Conservation (phyloP, 2,888 invertebrate species). For the Rhyacophila evoluta region DNA sequence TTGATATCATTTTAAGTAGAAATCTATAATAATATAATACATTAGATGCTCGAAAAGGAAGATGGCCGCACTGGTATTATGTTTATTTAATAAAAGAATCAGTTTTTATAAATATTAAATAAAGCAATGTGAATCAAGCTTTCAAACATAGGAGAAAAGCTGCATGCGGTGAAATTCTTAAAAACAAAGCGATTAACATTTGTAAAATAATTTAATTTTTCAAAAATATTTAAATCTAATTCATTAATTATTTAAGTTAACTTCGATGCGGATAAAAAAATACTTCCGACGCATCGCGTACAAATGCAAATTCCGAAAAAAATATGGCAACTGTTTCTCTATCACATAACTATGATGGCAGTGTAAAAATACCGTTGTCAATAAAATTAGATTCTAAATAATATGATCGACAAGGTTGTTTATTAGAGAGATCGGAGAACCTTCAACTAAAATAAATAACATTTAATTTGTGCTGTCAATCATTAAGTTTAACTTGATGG, state of each 20-base stretch:
- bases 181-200: background rate
- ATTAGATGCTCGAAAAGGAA: background rate
- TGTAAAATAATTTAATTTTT: too few species aligned
- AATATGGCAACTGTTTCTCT: slow-evolving; percentile 3
- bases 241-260: too few species aligned
- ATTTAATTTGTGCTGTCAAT: background rate
- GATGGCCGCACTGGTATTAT: background rate
- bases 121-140: background rate
- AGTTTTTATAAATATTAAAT: background rate
- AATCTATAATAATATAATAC: background rate
- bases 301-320: slow-evolving; percentile 1
- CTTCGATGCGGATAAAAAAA: too few species aligned
- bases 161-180: background rate
- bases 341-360: slow-evolving; percentile 13
- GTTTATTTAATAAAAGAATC: background rate
- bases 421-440: background rate
- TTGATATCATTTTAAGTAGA: background rate
- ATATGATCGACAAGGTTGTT: background rate
- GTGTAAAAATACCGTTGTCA: background rate
- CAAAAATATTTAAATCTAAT: too few species aligned
- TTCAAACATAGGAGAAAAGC: background rate
- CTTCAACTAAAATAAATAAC: background rate
- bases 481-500: too few species aligned
- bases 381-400: background rate
- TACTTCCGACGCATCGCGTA: too few species aligned